A percentile compares a stretch with the other conserved stretches of the same genome.
phyloP scores from a whole-genome alignment of 2,888 invertebrate genomes.

The Prosopocoilus inquinatus region DNA sequence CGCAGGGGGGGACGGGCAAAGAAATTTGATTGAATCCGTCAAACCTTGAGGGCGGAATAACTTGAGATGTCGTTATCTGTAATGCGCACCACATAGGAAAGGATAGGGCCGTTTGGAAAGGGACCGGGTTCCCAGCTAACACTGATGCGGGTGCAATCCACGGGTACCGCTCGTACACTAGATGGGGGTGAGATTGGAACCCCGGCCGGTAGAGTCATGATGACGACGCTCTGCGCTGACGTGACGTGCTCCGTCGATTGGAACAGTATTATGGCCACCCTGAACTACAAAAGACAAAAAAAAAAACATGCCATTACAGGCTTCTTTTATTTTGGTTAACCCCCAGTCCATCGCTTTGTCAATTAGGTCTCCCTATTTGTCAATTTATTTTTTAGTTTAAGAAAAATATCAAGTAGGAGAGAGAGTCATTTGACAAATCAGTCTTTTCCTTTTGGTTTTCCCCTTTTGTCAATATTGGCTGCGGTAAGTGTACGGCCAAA shows the following conservation, averaged over 20 bases:
- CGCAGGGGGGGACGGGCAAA: constrained; percentile 1
- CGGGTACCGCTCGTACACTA: constrained; percentile 72
- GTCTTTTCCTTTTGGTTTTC: too few species aligned
- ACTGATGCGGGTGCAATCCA: constrained; percentile 80
- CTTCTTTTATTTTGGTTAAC: too few species aligned
- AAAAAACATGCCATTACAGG: background rate
- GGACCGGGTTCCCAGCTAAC: constrained; percentile 86
- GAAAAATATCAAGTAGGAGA: too few species aligned
- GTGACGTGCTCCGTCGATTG: constrained; percentile 66
- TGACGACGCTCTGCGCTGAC: constrained; percentile 68
- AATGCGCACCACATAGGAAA: constrained; percentile 79
- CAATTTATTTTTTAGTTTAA: too few species aligned
- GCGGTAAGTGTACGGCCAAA: too few species aligned
- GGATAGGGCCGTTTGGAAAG: constrained; percentile 83
- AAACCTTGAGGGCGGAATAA: constrained; percentile 50
- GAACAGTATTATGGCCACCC: constrained; percentile 77
- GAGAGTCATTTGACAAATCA: too few species aligned
- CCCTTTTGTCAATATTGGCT: too few species aligned
- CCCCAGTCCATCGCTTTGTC: too few species aligned
- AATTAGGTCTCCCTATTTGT: too few species aligned
- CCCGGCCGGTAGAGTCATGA: constrained; percentile 71
- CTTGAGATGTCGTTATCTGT: constrained; percentile 47
- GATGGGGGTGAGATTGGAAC: constrained; percentile 74
- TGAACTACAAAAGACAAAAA: constrained; percentile 63
- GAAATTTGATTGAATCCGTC: background rate